A percentile compares a stretch with the other conserved stretches of the same genome.
Evolutionary conservation across 2,888 invertebrate species (phyloP).

Genomic region (Autographa gamma): DNA sequence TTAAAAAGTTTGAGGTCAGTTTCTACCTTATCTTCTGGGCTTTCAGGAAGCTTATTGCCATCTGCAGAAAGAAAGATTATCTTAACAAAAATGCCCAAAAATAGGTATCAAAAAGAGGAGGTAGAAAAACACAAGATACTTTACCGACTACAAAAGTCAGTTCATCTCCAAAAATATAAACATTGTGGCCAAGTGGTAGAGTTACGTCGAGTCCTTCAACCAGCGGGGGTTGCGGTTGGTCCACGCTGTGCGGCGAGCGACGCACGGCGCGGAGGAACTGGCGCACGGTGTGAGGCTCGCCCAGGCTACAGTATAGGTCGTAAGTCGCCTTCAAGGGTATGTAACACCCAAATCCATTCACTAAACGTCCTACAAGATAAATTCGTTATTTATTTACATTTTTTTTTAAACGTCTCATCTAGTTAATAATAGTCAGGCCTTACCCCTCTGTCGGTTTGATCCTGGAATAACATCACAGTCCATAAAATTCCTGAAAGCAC

Average conservation of each 20-base stretch:
- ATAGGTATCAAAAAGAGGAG: not conserved
- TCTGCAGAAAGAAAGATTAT: conserved; percentile 63
- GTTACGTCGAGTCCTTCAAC: conserved; percentile 64
- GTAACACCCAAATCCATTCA: conserved; percentile 73
- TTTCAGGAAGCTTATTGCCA: conserved; percentile 46
- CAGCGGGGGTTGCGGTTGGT: conserved; percentile 60
- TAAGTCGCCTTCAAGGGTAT: conserved; percentile 83
- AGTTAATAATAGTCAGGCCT: not conserved
- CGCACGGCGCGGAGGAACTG: conserved; percentile 76
- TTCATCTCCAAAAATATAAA: conserved; percentile 77
- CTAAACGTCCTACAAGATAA: conserved; percentile 70
- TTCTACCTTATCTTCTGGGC: conserved; percentile 34
- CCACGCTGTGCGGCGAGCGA: conserved; percentile 65
- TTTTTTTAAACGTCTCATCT: too few species aligned
- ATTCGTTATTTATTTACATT: not conserved
- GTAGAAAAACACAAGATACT: conserved; percentile 7
- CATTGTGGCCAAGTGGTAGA: conserved; percentile 73
- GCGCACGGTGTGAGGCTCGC: conserved; percentile 84
- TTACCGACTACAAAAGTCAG: conserved; percentile 74
- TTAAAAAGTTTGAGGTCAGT: conserved; percentile 73
- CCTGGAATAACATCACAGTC: conserved; percentile 82
- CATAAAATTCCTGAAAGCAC: conserved; percentile 87
- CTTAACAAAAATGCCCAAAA: not conserved
- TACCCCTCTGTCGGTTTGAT: conserved; percentile 80
- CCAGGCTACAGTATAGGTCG: conserved; percentile 79